Base-by-base conservation (phyloP, 2,888 invertebrate genomes). In the Drosophila bunnanda region DNA sequence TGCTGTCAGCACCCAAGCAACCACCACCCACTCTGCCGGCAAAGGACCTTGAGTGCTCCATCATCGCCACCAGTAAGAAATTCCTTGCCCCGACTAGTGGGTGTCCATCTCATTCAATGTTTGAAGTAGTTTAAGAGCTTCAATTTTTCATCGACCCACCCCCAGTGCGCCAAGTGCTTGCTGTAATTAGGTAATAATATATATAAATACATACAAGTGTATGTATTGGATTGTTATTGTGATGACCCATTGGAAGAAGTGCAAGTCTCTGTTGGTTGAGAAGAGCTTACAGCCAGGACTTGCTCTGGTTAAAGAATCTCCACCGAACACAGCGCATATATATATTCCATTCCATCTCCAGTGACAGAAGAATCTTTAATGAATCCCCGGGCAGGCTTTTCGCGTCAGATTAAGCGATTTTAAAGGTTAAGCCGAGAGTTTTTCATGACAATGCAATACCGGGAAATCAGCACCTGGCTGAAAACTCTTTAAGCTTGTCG, bases 71-170 rank as follows among this genome's bases (percentile, higher is more conserved):
- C 22, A 32, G 48, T 17, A 30, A 13, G 32, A 32, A 20, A 50
- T 32, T 50, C 52, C 17, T 9, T 22, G 41, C 13, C 53, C 7
- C 52, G n/a, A 8, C 32, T 39, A 54, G 36, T 48, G 36, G 65
- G 57, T 72, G 64, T 64, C 71, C 72, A 54, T 58, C 57, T 38
- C 41, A 41, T 25, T 50, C 41, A 30, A 30, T 41, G 36, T 48
- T 70, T 72, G 34, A 72, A 73, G 73, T 73, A 73, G 55, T 60
- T 73, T 59, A 73, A 72, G 73, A 72, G 73, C 72, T 44, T 58
- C 65, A 30, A 53, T 54, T 68, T 70, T 54, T 53, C 46, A 52
- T 44, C n/a, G 64, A 62, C 28, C 60, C 55, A 50, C 30, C 20
- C n/a, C n/a, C n/a, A n/a, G n/a, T n/a, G n/a, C n/a, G n/a, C n/a